These are phyloP conservation scores for Idaea dimidiata DNA, from an alignment of 2,888 invertebrate genomes.

Conservation along the genomic window DNA sequence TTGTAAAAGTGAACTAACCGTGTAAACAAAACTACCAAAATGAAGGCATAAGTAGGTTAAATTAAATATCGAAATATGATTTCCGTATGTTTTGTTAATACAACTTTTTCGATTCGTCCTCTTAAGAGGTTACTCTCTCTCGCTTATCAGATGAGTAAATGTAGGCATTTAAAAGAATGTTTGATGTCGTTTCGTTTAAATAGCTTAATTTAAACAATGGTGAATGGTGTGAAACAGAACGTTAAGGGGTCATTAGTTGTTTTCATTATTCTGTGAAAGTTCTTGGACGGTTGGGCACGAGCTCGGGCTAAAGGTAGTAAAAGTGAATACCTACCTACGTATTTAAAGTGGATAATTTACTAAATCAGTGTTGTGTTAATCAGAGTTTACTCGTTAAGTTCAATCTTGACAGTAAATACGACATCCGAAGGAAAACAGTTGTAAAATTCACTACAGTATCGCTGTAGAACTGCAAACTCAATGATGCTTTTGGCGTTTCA, in stretches of 20 bases:
- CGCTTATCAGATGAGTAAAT: slow-evolving; percentile 48
- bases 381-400: background rate
- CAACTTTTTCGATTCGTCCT: too few relatives aligned
- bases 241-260: slow-evolving; percentile 56
- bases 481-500: too few relatives aligned
- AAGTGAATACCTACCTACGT: background rate
- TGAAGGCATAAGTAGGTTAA: too few relatives aligned
- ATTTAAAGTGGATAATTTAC: background rate
- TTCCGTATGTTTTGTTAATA: too few relatives aligned
- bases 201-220: slow-evolving; percentile 53
- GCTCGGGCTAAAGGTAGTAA: background rate
- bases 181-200: slow-evolving; percentile 51
- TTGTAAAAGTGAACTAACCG: too few relatives aligned
- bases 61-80: too few relatives aligned
- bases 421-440: too few relatives aligned
- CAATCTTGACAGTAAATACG: too few relatives aligned
- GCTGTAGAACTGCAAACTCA: too few relatives aligned
- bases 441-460: too few relatives aligned
- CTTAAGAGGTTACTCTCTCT: slow-evolving; percentile 14
- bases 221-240: slow-evolving; percentile 65
- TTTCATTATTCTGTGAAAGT: slow-evolving; percentile 19
- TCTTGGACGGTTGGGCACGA: slow-evolving; percentile 12
- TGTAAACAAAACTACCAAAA: too few relatives aligned
- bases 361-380: background rate
- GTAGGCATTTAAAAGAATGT: slow-evolving; percentile 55